Evolutionary conservation across 2,888 invertebrate genomes (phyloP).

Genomic region (Drosophila hamatofila): DNA sequence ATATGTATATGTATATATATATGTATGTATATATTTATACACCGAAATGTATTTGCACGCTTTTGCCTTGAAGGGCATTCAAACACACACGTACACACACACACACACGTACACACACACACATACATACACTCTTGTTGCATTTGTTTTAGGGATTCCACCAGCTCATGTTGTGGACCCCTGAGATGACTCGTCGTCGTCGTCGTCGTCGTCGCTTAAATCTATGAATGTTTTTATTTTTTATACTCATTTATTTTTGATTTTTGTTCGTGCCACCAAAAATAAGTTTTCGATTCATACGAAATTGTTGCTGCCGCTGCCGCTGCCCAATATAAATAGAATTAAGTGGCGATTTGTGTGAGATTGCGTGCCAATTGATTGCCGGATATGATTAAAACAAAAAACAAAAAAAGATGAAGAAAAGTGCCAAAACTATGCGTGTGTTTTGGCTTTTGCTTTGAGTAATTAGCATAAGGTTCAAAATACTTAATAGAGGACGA

Average conservation of each 20-base stretch:
- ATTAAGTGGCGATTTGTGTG: conserved; percentile 77
- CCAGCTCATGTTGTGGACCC: conserved; percentile 30
- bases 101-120: conserved; percentile 15
- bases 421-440: conserved; percentile 11
- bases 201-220: conserved; percentile 47
- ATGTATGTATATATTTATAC: neutral
- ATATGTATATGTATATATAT: conserved; percentile 23
- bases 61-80: conserved; percentile 49
- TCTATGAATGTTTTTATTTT: conserved; percentile 46
- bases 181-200: conserved; percentile 43
- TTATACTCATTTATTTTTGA: conserved; percentile 8
- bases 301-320: conserved; percentile 50
- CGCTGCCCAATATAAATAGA: conserved; percentile 73
- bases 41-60: conserved; percentile 23
- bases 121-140: conserved; percentile 6
- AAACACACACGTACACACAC: too few relatives aligned
- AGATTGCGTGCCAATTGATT: conserved; percentile 79
- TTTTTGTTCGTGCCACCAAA: conserved; percentile 60
- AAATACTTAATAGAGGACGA: neutral
- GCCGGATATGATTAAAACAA: conserved; percentile 70
- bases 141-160: conserved; percentile 54
- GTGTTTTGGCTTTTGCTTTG: neutral
- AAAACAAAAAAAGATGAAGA: neutral
- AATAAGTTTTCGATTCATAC: conserved; percentile 75
- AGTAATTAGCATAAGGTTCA: conserved; percentile 1